A percentile compares a stretch with the other conserved stretches of the same genome.
Evolutionary conservation across 2,888 invertebrate genomes (phyloP).

Genomic region (Disparrhopalites patrizii): DNA sequence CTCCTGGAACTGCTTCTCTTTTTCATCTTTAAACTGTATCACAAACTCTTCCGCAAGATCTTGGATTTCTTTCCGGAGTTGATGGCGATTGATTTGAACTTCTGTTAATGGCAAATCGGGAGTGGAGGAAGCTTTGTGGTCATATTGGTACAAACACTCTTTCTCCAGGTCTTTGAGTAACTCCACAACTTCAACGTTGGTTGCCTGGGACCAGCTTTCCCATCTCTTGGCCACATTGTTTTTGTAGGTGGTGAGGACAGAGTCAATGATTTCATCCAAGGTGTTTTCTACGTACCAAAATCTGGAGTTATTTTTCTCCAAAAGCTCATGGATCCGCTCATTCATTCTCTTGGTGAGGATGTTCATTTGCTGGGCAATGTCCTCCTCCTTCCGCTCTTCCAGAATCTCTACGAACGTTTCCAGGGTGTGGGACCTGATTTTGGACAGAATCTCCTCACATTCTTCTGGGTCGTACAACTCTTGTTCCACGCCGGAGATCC

Average conservation of each 20-base stretch:
- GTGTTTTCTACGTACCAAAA: neutral
- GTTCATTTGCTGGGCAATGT: neutral
- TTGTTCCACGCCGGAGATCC: too few species aligned
- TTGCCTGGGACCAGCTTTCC: neutral
- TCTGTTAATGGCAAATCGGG: neutral
- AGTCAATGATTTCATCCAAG: neutral
- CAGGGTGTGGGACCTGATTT: neutral
- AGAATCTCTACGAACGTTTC: neutral
- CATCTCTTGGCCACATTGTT: neutral
- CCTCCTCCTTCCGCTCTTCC: neutral
- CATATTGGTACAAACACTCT: neutral
- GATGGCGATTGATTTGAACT: neutral
- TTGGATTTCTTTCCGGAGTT: neutral
- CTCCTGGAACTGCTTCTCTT: neutral
- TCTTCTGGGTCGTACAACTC: slow-evolving; percentile 1
- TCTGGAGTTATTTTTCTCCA: neutral
- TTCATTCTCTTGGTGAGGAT: neutral
- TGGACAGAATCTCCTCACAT: neutral
- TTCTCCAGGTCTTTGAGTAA: neutral
- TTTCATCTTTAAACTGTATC: neutral
- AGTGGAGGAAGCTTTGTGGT: neutral
- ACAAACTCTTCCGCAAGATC: neutral
- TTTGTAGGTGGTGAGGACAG: neutral
- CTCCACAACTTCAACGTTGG: neutral
- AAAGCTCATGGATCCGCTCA: too few species aligned